Evolutionary conservation across 2,797 vertebrate genomes (phyloP), one percentile per base, ranked within the genome.

Genomic region (Clarias pachynema): DNA sequence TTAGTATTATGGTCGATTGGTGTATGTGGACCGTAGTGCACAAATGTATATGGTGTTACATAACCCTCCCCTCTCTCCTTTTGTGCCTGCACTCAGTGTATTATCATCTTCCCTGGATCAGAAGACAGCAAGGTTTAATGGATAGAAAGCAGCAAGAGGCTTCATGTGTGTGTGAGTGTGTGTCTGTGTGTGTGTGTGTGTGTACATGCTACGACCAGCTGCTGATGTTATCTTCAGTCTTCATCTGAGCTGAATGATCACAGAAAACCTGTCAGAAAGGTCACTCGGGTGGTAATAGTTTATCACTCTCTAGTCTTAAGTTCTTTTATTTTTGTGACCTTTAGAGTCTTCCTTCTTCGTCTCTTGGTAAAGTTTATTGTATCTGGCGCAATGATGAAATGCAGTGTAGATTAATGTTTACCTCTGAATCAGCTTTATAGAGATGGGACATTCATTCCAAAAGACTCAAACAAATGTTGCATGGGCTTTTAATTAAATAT

Each of bases 171-270:
- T 31, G 26, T 57, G 68, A 18, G 62, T n/a, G 62, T 3, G 62
- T n/a, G 68, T 22, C 57, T 53, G 53, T 73, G 53, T 40, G 68
- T 26, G 34, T 83, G 86, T 77, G 56, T 81, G 53, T 81, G 79
- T 59, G 37, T 75, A 24, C 2, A 5, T 57, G 53, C 8, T 31
- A 62, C 0, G 7, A 49, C 77, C 56, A 72, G 56, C 79, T 81
- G 69, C 75, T 81, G 77, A 66, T 89, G 37, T 84, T 87, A 89
- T 89, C 85, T 70, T 37, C 49, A 5, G 63, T 81, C 34, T 70
- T 65, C 62, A 81, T 85, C 86, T 73, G 18, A 75, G 74, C 31
- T 60, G 68, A 85, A 68, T 57, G 49, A 82, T 82, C 59, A 85
- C 84, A 85, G 69, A 74, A 81, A 85, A 53, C 68, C 57, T 79